Conservation (phyloP, 2,888 invertebrate species). For the Drosophila nr. perissopoda region DNA sequence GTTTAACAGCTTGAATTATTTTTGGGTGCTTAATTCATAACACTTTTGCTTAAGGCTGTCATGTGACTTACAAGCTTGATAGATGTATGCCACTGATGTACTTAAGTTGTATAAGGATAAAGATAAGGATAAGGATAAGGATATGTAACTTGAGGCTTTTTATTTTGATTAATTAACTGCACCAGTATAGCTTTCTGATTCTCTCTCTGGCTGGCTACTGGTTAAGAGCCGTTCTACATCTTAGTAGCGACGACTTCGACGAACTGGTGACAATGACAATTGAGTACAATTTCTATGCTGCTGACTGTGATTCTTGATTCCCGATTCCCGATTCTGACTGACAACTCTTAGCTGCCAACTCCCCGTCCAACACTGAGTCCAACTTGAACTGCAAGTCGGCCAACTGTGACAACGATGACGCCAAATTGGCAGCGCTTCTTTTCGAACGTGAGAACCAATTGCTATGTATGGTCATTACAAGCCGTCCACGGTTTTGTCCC, state of each 20-base stretch:
- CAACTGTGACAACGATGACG: conserved; percentile 73
- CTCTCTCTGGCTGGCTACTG: background rate
- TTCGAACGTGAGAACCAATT: conserved; percentile 78
- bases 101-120: background rate
- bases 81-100: background rate
- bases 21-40: background rate
- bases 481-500: conserved; percentile 63
- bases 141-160: background rate
- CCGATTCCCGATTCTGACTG: conserved; percentile 14
- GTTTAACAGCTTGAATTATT: background rate
- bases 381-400: conserved; percentile 41
- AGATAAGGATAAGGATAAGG: background rate
- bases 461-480: conserved; percentile 79
- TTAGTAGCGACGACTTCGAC: conserved; percentile 16
- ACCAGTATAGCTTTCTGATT: background rate
- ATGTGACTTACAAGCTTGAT: background rate
- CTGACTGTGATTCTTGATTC: conserved; percentile 27
- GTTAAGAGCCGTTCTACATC: conserved; percentile 7
- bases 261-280: conserved; percentile 45
- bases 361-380: background rate
- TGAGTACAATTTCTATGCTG: conserved; percentile 1
- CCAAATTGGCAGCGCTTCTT: conserved; percentile 76
- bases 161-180: conserved; percentile 3
- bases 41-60: background rate
- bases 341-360: background rate